These are phyloP conservation scores for Scaptomyza caliginosa DNA, from an alignment of 2,888 invertebrate species.

Conservation along the genomic window DNA sequence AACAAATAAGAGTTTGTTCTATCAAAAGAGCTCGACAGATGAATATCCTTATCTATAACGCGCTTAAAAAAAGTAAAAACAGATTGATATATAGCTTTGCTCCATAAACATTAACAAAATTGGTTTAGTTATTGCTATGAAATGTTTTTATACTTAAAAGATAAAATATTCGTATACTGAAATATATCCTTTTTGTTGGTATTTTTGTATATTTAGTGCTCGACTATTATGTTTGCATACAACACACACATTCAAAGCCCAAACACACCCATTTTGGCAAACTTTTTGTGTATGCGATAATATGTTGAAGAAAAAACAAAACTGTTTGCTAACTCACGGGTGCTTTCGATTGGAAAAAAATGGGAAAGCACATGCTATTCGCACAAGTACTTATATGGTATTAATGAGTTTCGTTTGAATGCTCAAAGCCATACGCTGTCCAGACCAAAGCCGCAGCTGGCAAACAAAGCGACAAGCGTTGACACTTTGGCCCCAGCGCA, in stretches of 20 bases:
- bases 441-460: constrained; percentile 55
- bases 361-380: constrained; percentile 33
- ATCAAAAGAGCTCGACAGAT: neutral
- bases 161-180: neutral
- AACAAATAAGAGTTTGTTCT: neutral
- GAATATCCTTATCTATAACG: neutral
- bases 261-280: neutral
- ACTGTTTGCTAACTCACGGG: constrained; percentile 25
- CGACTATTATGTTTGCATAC: neutral
- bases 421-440: constrained; percentile 60
- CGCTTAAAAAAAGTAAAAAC: neutral
- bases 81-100: too few relatives aligned
- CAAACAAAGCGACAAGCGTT: constrained; percentile 68
- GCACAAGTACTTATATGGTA: constrained; percentile 46
- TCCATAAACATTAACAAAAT: neutral
- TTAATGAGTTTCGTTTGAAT: constrained; percentile 75
- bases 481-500: constrained; percentile 60
- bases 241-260: neutral
- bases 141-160: neutral
- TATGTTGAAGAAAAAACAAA: constrained; percentile 1
- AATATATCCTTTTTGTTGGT: neutral
- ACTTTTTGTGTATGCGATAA: constrained; percentile 15
- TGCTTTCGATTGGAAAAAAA: constrained; percentile 59
- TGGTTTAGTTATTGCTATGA: too few relatives aligned
- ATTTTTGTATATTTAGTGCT: neutral